Base-by-base conservation (phyloP, 2,888 invertebrate species). In the Caenorhabditis zanzibari region DNA sequence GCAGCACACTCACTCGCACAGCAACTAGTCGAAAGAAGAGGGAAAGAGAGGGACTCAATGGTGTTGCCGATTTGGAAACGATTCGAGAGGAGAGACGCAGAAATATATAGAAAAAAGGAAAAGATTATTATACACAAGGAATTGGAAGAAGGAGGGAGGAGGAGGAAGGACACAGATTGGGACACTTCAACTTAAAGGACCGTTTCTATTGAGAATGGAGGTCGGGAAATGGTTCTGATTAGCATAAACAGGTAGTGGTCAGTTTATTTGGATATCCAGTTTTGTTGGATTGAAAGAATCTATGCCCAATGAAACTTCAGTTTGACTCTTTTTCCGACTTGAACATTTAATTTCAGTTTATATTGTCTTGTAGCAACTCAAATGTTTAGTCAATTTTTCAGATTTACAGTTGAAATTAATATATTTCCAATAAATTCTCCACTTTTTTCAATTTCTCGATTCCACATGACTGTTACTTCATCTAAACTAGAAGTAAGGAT, bases 61-160 rank as follows among this genome's bases (percentile, higher is more conserved):
- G 64, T 76, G 58, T 76, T 69, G 71, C 80, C 72, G 80, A 73
- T 59, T 80, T 73, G 73, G 80, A 47, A 58, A 32, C 52, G 73
- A 80, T 64, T 73, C 71, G 72, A 66, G 64, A 56, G 49, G 79
- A 38, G 73, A 73, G 73, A 73, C 72, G 80, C 73, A 73, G 80
- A 22, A 61, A 41, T 59, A 44, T 16, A 63, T 24, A 49, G 41
- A 68, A 44, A 73, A 28, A 41, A 38, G 38, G 59, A 28, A 59
- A 41, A 76, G 76, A 76, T 68, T 76, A 76, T 76, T 68, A 76
- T 76, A 76, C 59, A 59, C 68, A 54, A 68, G 54, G 54, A 68
- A 19, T 26, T 4, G 54, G 54, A 52, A 19, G 52, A 14, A 19
- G 47, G 66, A 66, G 49, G 56, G 19, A 28, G 32, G 28, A 7